Conservation (phyloP, 1,140 invertebrate genomes). For the Drosophila repleta region DNA sequence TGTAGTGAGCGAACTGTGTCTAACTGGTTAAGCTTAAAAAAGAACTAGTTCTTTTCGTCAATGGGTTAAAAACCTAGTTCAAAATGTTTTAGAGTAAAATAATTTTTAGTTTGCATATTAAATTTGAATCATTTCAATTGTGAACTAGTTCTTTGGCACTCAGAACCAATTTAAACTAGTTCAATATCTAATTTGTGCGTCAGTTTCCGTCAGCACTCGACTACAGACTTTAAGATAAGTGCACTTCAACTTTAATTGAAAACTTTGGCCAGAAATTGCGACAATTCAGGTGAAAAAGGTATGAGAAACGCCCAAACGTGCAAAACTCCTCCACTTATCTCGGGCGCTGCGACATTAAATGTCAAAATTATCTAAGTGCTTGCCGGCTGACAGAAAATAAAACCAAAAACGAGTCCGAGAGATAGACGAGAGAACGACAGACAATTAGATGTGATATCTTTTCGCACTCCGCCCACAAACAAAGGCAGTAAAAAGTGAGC, state of each 20-base stretch:
- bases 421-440: neutral
- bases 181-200: neutral
- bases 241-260: neutral
- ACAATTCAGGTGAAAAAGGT: neutral
- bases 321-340: slow-evolving; percentile 22
- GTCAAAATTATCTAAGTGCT: slow-evolving; percentile 22
- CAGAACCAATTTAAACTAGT: neutral
- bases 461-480: slow-evolving; percentile 17
- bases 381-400: slow-evolving; percentile 14
- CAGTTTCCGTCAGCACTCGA: too few relatives aligned
- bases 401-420: neutral
- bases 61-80: too few relatives aligned
- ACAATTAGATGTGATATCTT: slow-evolving; percentile 23
- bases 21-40: neutral
- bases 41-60: too few relatives aligned
- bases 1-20: neutral
- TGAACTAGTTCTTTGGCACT: neutral
- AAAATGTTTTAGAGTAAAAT: too few relatives aligned
- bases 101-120: too few relatives aligned
- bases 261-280: neutral
- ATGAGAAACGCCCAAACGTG: neutral
- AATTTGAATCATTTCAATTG: too few relatives aligned
- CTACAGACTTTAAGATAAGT: too few relatives aligned
- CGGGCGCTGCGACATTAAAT: slow-evolving; percentile 2
- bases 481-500: slow-evolving; percentile 1